Percentiles rank a stretch among this genome's conserved stretches.
Evolutionary conservation across 2,113 vertebrate genomes (phyloP).

Genomic region (Scomber colias): DNA sequence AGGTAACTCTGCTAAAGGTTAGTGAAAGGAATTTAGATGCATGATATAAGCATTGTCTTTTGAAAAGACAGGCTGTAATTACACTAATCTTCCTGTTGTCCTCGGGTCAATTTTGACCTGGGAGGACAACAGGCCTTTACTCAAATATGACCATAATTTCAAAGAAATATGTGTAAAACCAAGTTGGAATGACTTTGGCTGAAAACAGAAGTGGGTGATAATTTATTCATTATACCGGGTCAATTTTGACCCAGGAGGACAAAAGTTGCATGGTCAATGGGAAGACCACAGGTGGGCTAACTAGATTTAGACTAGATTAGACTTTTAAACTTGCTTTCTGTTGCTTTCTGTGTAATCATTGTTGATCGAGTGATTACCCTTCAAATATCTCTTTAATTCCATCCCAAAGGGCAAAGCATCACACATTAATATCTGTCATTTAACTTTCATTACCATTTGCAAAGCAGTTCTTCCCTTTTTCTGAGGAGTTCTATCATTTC

Average conservation of each 20-base stretch:
- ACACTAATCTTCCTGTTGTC: too few species aligned
- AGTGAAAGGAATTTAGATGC: background rate
- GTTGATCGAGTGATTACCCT: background rate
- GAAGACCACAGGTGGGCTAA: background rate
- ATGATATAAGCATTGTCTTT: background rate
- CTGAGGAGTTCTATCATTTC: background rate
- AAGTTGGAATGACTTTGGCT: too few species aligned
- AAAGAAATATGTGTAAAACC: too few species aligned
- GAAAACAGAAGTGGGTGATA: too few species aligned
- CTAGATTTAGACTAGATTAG: background rate
- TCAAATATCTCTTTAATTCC: background rate
- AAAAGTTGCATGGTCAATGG: too few species aligned
- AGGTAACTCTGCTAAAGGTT: background rate
- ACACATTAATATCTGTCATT: conserved; percentile 16
- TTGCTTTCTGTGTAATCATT: conserved; percentile 8
- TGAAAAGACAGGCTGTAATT: conserved; percentile 6
- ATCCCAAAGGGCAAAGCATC: conserved; percentile 1
- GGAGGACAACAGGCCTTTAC: too few species aligned
- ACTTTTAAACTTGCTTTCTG: conserved; percentile 4
- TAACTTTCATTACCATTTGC: conserved; percentile 19
- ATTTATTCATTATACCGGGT: too few species aligned
- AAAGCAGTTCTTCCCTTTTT: background rate
- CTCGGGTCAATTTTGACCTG: too few species aligned
- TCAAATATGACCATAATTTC: too few species aligned
- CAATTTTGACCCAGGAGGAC: too few species aligned